Evolutionary conservation across 2,888 invertebrate genomes (phyloP).

Genomic region (Eilema griseolum): DNA sequence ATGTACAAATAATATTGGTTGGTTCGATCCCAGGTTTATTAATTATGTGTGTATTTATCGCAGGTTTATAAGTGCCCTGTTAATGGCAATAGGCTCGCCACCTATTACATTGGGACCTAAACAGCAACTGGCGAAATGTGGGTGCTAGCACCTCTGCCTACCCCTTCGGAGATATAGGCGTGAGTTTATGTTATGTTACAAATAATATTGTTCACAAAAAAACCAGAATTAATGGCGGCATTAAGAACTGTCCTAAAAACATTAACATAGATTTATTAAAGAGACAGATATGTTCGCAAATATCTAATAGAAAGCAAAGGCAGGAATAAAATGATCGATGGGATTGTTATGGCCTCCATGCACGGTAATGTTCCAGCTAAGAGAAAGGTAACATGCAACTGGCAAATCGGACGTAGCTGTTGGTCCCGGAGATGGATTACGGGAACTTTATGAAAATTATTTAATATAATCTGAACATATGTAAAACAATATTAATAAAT

Average conservation of each 20-base stretch:
- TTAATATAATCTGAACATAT: not conserved
- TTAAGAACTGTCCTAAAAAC: not conserved
- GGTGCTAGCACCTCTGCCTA: too few relatives aligned
- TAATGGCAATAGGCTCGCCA: too few relatives aligned
- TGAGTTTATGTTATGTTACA: too few relatives aligned
- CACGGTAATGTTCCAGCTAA: slow-evolving; percentile 30
- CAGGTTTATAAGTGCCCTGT: too few relatives aligned
- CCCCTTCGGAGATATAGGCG: too few relatives aligned
- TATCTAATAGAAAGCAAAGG: slow-evolving; percentile 10
- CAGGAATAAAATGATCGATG: slow-evolving; percentile 36
- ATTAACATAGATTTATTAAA: not conserved
- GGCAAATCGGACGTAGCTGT: not conserved
- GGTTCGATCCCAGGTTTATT: too few relatives aligned
- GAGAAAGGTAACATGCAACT: slow-evolving; percentile 39
- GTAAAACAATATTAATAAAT: too few relatives aligned
- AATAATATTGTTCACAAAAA: not conserved
- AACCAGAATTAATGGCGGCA: not conserved
- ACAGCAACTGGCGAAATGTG: too few relatives aligned
- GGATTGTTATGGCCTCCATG: slow-evolving; percentile 27
- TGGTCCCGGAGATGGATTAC: not conserved
- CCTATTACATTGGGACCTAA: too few relatives aligned
- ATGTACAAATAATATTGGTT: too few relatives aligned
- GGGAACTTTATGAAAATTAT: not conserved
- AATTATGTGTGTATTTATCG: too few relatives aligned
- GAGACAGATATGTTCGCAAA: slow-evolving; percentile 6